phyloP scores from a whole-genome alignment of 2,888 invertebrate genomes.

The Pardosa pseudoannulata region DNA sequence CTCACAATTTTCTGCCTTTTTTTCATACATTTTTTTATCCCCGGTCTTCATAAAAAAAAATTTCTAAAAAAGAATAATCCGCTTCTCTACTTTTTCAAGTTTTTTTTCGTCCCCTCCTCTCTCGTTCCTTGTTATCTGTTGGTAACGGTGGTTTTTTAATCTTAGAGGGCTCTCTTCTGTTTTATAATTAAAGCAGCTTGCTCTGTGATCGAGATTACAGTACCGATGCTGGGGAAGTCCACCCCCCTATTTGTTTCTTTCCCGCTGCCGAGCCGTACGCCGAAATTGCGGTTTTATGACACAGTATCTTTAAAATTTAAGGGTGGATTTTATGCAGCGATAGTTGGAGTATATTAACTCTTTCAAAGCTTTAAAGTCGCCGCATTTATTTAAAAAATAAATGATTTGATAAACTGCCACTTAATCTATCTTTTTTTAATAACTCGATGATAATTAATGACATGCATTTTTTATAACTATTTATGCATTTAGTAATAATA shows the following conservation, averaged over 20 bases:
- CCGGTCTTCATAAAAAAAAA: background rate
- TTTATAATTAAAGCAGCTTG: constrained; percentile 12
- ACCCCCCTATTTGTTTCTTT: background rate
- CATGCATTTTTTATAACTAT: too few relatives aligned
- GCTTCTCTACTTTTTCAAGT: background rate
- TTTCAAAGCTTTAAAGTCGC: too few relatives aligned
- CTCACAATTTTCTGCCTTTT: background rate
- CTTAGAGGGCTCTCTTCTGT: constrained; percentile 4
- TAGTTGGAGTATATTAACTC: too few relatives aligned
- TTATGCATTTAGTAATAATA: too few relatives aligned
- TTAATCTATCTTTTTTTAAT: too few relatives aligned
- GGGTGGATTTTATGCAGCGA: too few relatives aligned
- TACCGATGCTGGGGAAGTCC: background rate
- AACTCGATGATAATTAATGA: too few relatives aligned
- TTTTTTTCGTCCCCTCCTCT: background rate
- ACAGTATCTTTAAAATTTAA: too few relatives aligned
- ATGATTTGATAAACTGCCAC: too few relatives aligned
- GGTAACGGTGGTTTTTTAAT: background rate
- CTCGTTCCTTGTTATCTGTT: background rate
- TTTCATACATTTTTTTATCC: background rate
- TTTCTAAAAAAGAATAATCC: background rate
- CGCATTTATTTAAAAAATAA: too few relatives aligned
- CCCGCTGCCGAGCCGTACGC: too few relatives aligned
- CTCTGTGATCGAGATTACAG: background rate
- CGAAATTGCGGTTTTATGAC: too few relatives aligned